A percentile compares a stretch with the other conserved stretches of the same genome.
Conservation (phyloP, 1,140 invertebrate genomes). For the Adelges cooleyi region DNA sequence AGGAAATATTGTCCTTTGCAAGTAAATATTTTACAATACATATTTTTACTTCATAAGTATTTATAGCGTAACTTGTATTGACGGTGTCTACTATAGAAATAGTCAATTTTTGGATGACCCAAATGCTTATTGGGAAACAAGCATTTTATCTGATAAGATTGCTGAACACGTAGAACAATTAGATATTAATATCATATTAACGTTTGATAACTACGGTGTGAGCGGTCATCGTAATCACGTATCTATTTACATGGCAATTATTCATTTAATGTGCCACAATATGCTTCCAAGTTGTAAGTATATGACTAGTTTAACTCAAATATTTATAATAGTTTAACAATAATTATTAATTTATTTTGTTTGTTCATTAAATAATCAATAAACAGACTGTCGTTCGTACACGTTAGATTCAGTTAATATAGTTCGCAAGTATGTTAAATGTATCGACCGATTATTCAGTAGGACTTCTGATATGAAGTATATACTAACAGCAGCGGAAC, state of each 20-base stretch:
- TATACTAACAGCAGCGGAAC: conserved; percentile 41
- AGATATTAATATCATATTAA: conserved; percentile 63
- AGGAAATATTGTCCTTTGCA: conserved; percentile 54
- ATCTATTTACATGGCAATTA: conserved; percentile 65
- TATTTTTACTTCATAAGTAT: conserved; percentile 32
- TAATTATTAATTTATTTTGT: too few relatives aligned
- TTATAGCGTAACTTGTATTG: not conserved
- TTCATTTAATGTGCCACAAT: conserved; percentile 59
- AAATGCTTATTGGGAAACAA: conserved; percentile 58
- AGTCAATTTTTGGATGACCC: conserved; percentile 64
- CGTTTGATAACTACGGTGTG: conserved; percentile 83
- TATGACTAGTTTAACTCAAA: not conserved
- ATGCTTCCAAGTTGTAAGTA: conserved; percentile 47
- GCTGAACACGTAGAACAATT: conserved; percentile 57
- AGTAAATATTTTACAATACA: conserved; percentile 34
- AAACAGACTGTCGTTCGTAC: conserved; percentile 60
- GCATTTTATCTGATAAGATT: conserved; percentile 58
- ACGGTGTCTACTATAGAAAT: conserved; percentile 40
- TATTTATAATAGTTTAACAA: not conserved
- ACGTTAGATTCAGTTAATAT: conserved; percentile 72
- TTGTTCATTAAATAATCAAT: not conserved
- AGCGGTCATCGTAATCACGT: conserved; percentile 83
- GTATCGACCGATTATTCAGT: conserved; percentile 69
- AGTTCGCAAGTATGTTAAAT: conserved; percentile 72
- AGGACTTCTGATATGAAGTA: conserved; percentile 62